Conservation (phyloP, 2,888 invertebrate genomes). For the Thyatira batis region DNA sequence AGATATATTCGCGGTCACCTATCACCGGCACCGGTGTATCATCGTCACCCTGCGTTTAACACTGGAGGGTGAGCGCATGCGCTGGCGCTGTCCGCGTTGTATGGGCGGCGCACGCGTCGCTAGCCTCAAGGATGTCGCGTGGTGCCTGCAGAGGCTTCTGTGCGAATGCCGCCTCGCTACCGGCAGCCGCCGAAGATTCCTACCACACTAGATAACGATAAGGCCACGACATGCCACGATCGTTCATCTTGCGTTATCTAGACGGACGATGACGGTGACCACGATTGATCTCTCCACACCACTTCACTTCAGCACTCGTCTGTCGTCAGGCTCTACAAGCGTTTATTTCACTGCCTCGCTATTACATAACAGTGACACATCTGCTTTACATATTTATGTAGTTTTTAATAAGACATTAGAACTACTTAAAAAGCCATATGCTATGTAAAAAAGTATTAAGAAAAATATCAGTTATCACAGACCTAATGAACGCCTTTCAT, state of each 20-base stretch:
- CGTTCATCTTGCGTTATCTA: constrained; percentile 74
- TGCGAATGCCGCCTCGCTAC: constrained; percentile 70
- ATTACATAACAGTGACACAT: background rate
- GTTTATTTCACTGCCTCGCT: constrained; percentile 4
- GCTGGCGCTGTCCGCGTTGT: constrained; percentile 41
- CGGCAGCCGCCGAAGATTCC: constrained; percentile 67
- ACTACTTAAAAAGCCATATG: too few relatives aligned
- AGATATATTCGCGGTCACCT: constrained; percentile 52
- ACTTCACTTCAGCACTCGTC: constrained; percentile 30
- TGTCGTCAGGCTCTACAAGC: constrained; percentile 20
- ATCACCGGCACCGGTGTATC: constrained; percentile 56
- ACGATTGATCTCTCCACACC: constrained; percentile 58
- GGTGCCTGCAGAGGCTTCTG: constrained; percentile 74
- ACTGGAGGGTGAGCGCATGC: constrained; percentile 52
- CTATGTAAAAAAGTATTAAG: too few relatives aligned
- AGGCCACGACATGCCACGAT: constrained; percentile 54
- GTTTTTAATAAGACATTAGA: too few relatives aligned
- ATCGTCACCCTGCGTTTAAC: constrained; percentile 66
- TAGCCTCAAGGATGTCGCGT: constrained; percentile 73
- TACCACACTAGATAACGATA: constrained; percentile 76
- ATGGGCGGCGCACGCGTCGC: constrained; percentile 36
- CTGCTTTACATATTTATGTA: background rate
- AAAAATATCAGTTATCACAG: too few relatives aligned
- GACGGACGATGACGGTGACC: constrained; percentile 52
- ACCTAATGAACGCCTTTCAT: too few relatives aligned